A percentile compares a stretch with the other conserved stretches of the same genome.
Conservation (phyloP, 2,113 vertebrate species). For the Gallinago paraguaiae region DNA sequence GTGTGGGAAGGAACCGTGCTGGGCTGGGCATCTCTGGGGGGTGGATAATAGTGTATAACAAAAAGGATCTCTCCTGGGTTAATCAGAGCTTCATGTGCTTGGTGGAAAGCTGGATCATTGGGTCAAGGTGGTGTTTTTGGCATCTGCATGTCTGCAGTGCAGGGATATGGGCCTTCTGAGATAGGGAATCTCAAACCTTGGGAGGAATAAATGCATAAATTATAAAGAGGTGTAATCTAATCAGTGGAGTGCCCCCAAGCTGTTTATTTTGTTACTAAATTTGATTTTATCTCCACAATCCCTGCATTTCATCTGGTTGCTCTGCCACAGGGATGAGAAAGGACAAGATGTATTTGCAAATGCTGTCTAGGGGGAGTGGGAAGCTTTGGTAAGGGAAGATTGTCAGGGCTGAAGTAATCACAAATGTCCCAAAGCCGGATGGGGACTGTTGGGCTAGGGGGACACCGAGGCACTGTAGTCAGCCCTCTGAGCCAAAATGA, state of each 20-base stretch:
- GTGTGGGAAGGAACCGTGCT: background rate
- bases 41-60: background rate
- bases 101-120: background rate
- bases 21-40: background rate
- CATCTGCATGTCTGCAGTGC: conserved; percentile 12
- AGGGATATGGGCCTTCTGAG: background rate
- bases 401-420: background rate
- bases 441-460: background rate
- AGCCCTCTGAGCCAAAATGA: background rate
- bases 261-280: conserved; percentile 58
- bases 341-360: conserved; percentile 1
- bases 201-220: conserved; percentile 44
- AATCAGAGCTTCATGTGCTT: background rate
- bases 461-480: background rate
- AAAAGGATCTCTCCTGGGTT: background rate
- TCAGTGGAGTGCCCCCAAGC: conserved; percentile 41
- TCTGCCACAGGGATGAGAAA: background rate
- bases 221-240: conserved; percentile 6
- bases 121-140: background rate
- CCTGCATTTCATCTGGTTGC: conserved; percentile 14
- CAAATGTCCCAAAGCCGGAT: background rate
- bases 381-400: background rate
- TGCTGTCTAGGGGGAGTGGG: background rate
- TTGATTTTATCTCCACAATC: conserved; percentile 24
- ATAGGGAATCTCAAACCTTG: background rate